Percentiles rank a stretch among this genome's conserved stretches.
These are phyloP conservation scores for Caenorhabditis angaria DNA, from an alignment of 2,888 invertebrate species.

Conservation along the genomic window DNA sequence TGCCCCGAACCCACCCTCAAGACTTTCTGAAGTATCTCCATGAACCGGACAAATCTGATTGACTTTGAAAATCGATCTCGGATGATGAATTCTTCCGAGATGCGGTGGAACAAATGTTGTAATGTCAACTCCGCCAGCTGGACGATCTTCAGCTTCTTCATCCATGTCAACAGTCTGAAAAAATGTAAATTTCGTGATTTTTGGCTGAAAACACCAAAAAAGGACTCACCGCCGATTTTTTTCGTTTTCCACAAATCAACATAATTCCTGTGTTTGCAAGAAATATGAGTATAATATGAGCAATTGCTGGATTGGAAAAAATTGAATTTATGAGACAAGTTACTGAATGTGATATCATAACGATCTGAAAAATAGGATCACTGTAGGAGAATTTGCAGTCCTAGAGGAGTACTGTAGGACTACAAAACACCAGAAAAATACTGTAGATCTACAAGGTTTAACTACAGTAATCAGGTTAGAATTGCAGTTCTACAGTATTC, in stretches of 20 bases:
- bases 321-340: background rate
- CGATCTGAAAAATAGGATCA: background rate
- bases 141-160: slow-evolving; percentile 9
- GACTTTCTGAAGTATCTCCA: slow-evolving; percentile 7
- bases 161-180: background rate
- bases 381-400: background rate
- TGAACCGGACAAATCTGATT: background rate
- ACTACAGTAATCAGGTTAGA: no score
- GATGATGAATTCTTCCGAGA: slow-evolving; percentile 9
- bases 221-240: background rate
- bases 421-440: no score
- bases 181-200: background rate
- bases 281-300: background rate
- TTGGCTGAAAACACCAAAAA: background rate
- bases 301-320: background rate
- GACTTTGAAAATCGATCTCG: slow-evolving; percentile 14
- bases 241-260: background rate
- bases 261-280: background rate
- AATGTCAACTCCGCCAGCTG: slow-evolving; percentile 18
- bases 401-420: background rate
- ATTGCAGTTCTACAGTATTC: no score
- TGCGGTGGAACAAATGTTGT: slow-evolving; percentile 26
- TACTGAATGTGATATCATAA: background rate
- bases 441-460: no score
- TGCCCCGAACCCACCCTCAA: slow-evolving; percentile 5